Evolutionary conservation across 2,797 vertebrate species (phyloP), one percentile per base, ranked within the genome.

Genomic region (Chromobotia macracanthus): DNA sequence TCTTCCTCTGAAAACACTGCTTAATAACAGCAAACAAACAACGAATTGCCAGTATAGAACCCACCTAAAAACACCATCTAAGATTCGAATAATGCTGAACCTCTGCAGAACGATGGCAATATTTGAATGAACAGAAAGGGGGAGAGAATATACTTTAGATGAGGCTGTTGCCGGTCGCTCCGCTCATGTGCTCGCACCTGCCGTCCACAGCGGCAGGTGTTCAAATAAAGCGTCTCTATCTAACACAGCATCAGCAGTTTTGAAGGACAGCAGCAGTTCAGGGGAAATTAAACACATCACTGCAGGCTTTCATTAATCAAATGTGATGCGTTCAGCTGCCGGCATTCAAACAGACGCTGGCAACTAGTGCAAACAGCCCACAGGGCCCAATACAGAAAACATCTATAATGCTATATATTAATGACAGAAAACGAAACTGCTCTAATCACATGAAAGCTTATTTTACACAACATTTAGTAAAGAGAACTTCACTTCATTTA

Each of bases 181-280:
- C 38, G 70, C 79, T 74, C 69, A 51, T 80, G 73, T 18, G 46
- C 67, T 58, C 74, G 74, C 86, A 87, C 87, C 86, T 87, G 85
- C 82, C 82, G 75, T 74, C 19, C 80, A 73, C 71, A 75, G 65
- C 67, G 53, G 89, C 91, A 94, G 90, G 91, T 93, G 92, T 93
- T 94, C 90, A 93, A 92, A 93, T 89, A 94, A 91, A 92, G 89
- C 75, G 18, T 83, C 78, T 72, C 78, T 83, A 89, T 50, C n/a
- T 53, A 72, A 89, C 88, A 86, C 80, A 65, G 51, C 79, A 65
- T 77, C 69, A 21, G 19, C 65, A 28, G 69, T 66, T 65, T 68
- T 84, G 56, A 72, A 69, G 77, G 58, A 66, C 63, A 25, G 66
- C n/a, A n/a, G n/a, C n/a, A n/a, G n/a, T n/a, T n/a, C n/a, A n/a